Base-by-base conservation (phyloP, 1,140 invertebrate species). In the Ephestia elutella region DNA sequence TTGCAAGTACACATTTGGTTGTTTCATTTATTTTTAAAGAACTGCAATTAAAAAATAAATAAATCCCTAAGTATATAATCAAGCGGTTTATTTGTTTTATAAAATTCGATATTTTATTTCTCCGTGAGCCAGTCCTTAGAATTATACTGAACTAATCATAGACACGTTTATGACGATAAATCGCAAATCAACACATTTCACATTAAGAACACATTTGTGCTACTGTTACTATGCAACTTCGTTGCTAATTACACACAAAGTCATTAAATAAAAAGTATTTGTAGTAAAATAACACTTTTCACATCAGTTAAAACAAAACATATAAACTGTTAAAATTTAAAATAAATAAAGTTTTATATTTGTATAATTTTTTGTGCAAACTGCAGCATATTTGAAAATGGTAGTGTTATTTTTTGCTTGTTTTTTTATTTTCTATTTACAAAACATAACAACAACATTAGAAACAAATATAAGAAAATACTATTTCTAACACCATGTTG, bases 361-460 rank as follows among this genome's bases (percentile, higher is more conserved):
- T 44, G 5, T 5, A 32, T 10, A 10, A 32, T 5, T 15, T 4
- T 15, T 44, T 44, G 38, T 44, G 38, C 38, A 38, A 2, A 15
- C 13, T 44, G 15, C 38, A 44, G 13, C 38, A n/a, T 44, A 15
- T 5, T 25, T 25, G 2, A 25, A 44, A 15, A 44, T 9, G 2
- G n/a, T 32, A 32, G 30, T 2, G 1, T 17, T 44, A 38, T 38
- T 19, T 55, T 55, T 55, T 18, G 30, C 54, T 11, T 9, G 8
- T 32, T 7, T 32, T n/a, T 32, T 55, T 55, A 35, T 38, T 15
- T 44, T 44, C 25, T 54, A 54, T 25, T 25, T 54, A 54, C 51
- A 54, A 25, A 10, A 50, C 49, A 53, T 53, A 54, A 54, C 20
- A 55, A 44, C 38, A 15, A 19, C 20, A 13, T 10, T 32, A 44